Base-by-base conservation (phyloP, 2,113 vertebrate genomes). In the Phalacrocorax pelagicus region DNA sequence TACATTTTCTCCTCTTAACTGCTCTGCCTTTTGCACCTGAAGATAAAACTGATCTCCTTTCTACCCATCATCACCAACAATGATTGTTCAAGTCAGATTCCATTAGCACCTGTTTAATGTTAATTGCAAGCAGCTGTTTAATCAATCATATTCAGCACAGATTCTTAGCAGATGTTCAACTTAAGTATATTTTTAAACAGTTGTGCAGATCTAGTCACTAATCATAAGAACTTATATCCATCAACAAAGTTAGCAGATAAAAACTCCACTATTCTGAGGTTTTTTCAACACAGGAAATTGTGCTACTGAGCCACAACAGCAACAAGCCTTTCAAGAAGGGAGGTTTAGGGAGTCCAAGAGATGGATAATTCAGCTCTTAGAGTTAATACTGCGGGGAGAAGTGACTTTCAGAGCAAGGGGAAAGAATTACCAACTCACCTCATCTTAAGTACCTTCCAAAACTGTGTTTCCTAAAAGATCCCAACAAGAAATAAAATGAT, bases 401-500 rank as follows among this genome's bases (percentile, higher is more conserved):
- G 62, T 15, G 3, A 42, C 15, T 8, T 52, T 83, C 32, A 51
- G 32, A 80, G 32, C 4, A 88, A 70, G 3, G 7, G 29, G 29
- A 42, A 86, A 67, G 7, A 90, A 67, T 24, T n/a, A 44, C 3
- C 1, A 0, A 5, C 23, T 61, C 49, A 86, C 58, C 9, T 36
- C 6, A 42, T 36, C 30, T 66, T 38, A 93, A 34, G 19, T 26
- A 38, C 11, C 29, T 42, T n/a, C 15, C 66, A 62, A 78, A 73
- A 11, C 2, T 7, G 12, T 49, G 19, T 20, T 77, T 66, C 47
- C 59, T 67, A 18, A 23, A 73, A 83, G 18, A 54, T 34, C 3
- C 8, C 3, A 3, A 40, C 2, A 61, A 71, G 16, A 71, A 66
- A 23, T 8, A 2, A 30, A 26, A 42, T 0, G 1, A 9, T 32